A percentile compares a stretch with the other conserved stretches of the same genome.
Evolutionary conservation across 2,797 vertebrate genomes (phyloP).

Genomic region (Tauraco hartlaubi): DNA sequence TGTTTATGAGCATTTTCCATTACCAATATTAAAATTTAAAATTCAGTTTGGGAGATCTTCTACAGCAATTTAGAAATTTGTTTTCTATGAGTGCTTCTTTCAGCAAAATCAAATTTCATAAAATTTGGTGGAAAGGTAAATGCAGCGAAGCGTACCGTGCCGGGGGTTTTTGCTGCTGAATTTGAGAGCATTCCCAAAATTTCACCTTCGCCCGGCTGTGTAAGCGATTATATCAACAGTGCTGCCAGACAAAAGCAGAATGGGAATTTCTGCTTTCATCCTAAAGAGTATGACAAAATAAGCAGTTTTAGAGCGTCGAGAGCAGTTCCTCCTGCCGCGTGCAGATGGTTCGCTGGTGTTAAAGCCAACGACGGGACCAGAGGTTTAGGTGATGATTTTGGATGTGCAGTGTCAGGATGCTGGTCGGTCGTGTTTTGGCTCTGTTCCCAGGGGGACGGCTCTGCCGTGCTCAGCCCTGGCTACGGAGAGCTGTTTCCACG

Average conservation of each 20-base stretch:
- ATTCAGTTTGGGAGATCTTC: not conserved
- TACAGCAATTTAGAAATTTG: not conserved
- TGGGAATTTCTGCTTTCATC: not conserved
- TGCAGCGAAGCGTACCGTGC: fast-evolving
- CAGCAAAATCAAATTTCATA: not conserved
- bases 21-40: not conserved
- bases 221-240: not conserved
- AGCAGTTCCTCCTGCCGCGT: not conserved
- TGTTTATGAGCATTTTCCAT: not conserved
- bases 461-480: not conserved
- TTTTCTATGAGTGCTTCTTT: not conserved
- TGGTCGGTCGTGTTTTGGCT: not conserved
- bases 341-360: fast-evolving
- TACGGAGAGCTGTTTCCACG: not conserved
- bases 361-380: fast-evolving
- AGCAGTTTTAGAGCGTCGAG: not conserved
- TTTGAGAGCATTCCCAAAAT: not conserved
- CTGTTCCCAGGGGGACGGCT: not conserved
- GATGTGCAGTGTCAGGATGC: not conserved
- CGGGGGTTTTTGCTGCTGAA: not conserved
- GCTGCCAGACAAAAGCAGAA: not conserved
- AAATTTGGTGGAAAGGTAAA: not conserved
- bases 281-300: not conserved
- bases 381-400: fast-evolving
- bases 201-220: not conserved